These are phyloP conservation scores for Ctenoplectra terminalis DNA, from an alignment of 1,140 invertebrate genomes.

Conservation along the genomic window DNA sequence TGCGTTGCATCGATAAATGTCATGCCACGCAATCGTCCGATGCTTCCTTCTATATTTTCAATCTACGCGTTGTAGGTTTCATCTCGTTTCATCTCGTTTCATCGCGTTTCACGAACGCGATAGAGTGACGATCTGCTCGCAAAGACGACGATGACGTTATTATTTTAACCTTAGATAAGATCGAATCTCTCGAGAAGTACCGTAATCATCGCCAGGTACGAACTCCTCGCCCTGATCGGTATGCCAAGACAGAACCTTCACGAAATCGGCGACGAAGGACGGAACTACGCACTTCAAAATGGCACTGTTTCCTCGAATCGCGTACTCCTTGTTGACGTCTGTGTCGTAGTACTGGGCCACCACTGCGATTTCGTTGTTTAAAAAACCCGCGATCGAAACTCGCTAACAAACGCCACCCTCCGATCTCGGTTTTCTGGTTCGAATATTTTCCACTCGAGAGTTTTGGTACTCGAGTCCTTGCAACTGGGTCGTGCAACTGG, in stretches of 20 bases:
- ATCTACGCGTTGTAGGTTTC: not conserved
- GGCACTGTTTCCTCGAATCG: slow-evolving; percentile 94
- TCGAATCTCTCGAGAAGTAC: slow-evolving; percentile 75
- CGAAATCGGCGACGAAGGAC: slow-evolving; percentile 96
- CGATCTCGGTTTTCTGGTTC: slow-evolving; percentile 28
- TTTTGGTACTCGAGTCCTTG: not conserved
- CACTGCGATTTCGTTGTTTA: slow-evolving; percentile 84
- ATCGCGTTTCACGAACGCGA: not conserved
- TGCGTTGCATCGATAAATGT: slow-evolving; percentile 40
- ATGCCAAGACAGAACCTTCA: slow-evolving; percentile 94
- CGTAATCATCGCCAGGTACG: slow-evolving; percentile 86
- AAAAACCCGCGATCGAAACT: not conserved
- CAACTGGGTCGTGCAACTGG: slow-evolving; percentile 12
- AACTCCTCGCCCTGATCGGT: slow-evolving; percentile 89
- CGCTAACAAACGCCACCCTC: slow-evolving; percentile 3
- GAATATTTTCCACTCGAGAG: not conserved
- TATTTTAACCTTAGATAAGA: not conserved
- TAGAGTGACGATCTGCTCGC: slow-evolving; percentile 56
- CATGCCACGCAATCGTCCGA: slow-evolving; percentile 27
- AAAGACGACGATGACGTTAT: not conserved
- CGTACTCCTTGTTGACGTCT: slow-evolving; percentile 95
- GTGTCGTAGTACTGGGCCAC: slow-evolving; percentile 94
- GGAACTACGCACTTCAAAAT: slow-evolving; percentile 96
- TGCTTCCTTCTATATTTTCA: not conserved
- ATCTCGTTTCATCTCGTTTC: not conserved